phyloP scores from a whole-genome alignment of 2,888 invertebrate genomes.

The Drosophila engyochracea region DNA sequence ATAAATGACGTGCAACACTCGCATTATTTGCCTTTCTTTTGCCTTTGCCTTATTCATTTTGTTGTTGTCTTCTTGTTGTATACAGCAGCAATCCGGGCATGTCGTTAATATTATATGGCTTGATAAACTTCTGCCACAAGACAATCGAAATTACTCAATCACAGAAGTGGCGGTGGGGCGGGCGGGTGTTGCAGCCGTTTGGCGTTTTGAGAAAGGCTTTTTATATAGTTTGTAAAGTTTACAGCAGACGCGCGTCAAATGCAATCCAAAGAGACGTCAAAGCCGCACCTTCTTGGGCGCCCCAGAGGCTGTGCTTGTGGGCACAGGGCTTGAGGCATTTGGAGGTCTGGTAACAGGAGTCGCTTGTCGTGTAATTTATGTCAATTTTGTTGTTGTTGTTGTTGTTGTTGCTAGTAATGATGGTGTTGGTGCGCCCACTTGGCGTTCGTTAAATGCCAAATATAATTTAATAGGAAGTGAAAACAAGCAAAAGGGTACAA shows the following conservation, averaged over 20 bases:
- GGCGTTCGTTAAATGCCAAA: slow-evolving; percentile 76
- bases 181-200: slow-evolving; percentile 2
- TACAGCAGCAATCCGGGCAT: slow-evolving; percentile 65
- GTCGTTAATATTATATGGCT: slow-evolving; percentile 81
- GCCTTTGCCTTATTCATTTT: slow-evolving; percentile 27
- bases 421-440: slow-evolving; percentile 63
- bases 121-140: slow-evolving; percentile 81
- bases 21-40: slow-evolving; percentile 80
- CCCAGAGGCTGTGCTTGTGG: slow-evolving; percentile 24
- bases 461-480: slow-evolving; percentile 81
- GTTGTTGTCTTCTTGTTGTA: slow-evolving; percentile 8
- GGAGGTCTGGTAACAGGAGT: slow-evolving; percentile 64
- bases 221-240: slow-evolving; percentile 29
- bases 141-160: slow-evolving; percentile 80
- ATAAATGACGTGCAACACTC: slow-evolving; percentile 77
- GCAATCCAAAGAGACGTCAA: slow-evolving; percentile 64
- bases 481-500: slow-evolving; percentile 80
- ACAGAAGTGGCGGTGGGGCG: slow-evolving; percentile 9
- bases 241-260: slow-evolving; percentile 71
- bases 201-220: slow-evolving; percentile 46
- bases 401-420: slow-evolving; percentile 6
- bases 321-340: slow-evolving; percentile 28
- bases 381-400: slow-evolving; percentile 48
- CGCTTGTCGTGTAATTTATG: slow-evolving; percentile 77
- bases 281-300: slow-evolving; percentile 64